A percentile compares a stretch with the other conserved stretches of the same genome.
phyloP scores from a whole-genome alignment of 2,113 vertebrate species.

The Esox niger region DNA sequence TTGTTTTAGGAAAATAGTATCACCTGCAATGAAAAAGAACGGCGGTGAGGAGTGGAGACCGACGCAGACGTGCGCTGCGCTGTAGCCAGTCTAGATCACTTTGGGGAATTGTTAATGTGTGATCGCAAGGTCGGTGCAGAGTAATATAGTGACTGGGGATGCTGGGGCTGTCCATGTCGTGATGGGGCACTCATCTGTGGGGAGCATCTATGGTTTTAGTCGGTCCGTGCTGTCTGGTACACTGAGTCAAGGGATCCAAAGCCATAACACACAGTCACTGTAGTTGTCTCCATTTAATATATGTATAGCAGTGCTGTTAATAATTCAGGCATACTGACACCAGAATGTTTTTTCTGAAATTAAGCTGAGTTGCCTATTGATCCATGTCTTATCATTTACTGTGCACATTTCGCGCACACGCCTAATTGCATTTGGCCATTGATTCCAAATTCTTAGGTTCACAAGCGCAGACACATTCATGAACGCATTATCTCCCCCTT shows the following conservation, averaged over 20 bases:
- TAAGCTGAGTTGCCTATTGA: too few species aligned
- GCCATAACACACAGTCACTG: too few species aligned
- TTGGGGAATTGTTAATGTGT: slow-evolving; percentile 55
- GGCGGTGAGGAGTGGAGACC: slow-evolving; percentile 29
- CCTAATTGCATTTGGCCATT: not conserved
- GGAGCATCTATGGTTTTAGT: not conserved
- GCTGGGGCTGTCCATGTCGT: slow-evolving; percentile 23
- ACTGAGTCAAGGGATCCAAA: not conserved
- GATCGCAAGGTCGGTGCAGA: slow-evolving; percentile 67
- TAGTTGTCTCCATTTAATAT: too few species aligned
- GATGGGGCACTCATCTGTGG: slow-evolving; percentile 21
- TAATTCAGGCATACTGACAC: too few species aligned
- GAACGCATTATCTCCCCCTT: not conserved
- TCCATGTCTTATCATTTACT: too few species aligned
- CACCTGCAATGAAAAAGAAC: not conserved
- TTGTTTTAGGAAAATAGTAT: not conserved
- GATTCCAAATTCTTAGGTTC: not conserved
- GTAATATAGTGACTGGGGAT: slow-evolving; percentile 4
- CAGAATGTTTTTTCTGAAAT: not conserved
- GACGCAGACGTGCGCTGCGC: slow-evolving; percentile 43
- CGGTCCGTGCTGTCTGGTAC: not conserved
- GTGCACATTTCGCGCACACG: not conserved
- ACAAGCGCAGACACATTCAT: not conserved
- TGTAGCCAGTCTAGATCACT: slow-evolving; percentile 46
- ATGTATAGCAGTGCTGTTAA: too few species aligned